A percentile compares a stretch with the other conserved stretches of the same genome.
Evolutionary conservation across 1,140 invertebrate genomes (phyloP).

Genomic region (Melanaphis sacchari): DNA sequence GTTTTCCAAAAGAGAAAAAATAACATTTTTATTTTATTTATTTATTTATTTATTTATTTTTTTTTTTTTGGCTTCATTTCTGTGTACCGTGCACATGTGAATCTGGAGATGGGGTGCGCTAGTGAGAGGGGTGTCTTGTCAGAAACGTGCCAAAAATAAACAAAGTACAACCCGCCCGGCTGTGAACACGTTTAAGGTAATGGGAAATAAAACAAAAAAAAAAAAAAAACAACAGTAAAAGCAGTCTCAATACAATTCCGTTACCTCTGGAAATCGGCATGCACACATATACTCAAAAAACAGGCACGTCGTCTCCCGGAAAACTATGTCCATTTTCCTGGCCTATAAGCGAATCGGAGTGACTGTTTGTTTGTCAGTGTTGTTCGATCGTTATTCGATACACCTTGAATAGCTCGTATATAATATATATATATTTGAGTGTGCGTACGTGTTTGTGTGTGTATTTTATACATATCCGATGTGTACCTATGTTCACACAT

Average conservation of each 20-base stretch:
- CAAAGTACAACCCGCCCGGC: background rate
- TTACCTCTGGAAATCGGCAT: background rate
- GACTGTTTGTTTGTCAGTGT: background rate
- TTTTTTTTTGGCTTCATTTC: constrained; percentile 30
- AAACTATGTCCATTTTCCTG: background rate
- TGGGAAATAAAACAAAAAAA: background rate
- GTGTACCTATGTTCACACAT: background rate
- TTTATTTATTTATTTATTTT: background rate
- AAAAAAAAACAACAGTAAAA: background rate
- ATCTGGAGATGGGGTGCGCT: background rate
- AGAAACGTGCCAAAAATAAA: constrained; percentile 47
- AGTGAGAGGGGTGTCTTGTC: background rate
- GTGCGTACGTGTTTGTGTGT: background rate
- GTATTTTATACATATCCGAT: background rate
- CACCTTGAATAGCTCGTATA: background rate
- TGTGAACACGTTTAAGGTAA: constrained; percentile 39
- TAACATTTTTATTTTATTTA: background rate
- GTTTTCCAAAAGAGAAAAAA: constrained; percentile 30
- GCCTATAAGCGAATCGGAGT: background rate
- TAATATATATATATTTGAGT: background rate
- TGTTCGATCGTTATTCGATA: background rate
- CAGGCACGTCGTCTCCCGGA: background rate
- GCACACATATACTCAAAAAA: background rate
- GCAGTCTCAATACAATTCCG: background rate
- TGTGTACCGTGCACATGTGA: background rate